Base-by-base conservation (phyloP, 2,888 invertebrate species). In the Lacanobia oleracea region DNA sequence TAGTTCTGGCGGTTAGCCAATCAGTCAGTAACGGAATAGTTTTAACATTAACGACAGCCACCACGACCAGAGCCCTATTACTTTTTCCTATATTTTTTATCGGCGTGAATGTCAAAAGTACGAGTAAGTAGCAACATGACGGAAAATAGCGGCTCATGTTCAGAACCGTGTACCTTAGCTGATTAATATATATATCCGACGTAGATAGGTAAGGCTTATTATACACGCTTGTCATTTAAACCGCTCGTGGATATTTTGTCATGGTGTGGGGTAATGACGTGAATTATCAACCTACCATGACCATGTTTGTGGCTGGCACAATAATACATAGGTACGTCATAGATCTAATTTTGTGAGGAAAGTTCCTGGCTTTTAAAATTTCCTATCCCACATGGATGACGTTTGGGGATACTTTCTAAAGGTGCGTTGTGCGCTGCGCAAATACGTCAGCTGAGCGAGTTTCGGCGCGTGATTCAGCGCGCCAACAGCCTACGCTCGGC, bases 201-300 rank as follows among this genome's bases (percentile, higher is more conserved):
- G 8, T 53, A 23, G 14, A 6, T 21, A 72, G 2, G 2, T 27
- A 3, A 27, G 33, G 16, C 12, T 12, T 18, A 43, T 21, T 66
- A 45, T 10, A 21, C n/a, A 74, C 14, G 43, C 12, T 50, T 23
- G 40, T 51, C 75, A 64, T 57, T 50, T 18, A 21, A 73, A 14
- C 12, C 0, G 6, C 21, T 37, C 37, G 67, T 51, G 66, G 9
- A 21, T 1, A 16, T 21, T 37, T 59, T 37, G 75, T 27, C 57
- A 66, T 43, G 50, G 16, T 57, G 43, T 37, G 33, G 1, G 33
- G 65, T 33, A 23, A 14, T 40, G 21, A 33, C 14, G 54, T 18
- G 6, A 3, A 16, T 43, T 18, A 3, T 21, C 23, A 10, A 23
- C 16, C 6, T 33, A 37, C 0, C n/a, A 12, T n/a, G 6, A 37